A percentile compares a stretch with the other conserved stretches of the same genome.
Evolutionary conservation across 2,113 vertebrate genomes (phyloP).

Genomic region (Bagarius yarrelli): DNA sequence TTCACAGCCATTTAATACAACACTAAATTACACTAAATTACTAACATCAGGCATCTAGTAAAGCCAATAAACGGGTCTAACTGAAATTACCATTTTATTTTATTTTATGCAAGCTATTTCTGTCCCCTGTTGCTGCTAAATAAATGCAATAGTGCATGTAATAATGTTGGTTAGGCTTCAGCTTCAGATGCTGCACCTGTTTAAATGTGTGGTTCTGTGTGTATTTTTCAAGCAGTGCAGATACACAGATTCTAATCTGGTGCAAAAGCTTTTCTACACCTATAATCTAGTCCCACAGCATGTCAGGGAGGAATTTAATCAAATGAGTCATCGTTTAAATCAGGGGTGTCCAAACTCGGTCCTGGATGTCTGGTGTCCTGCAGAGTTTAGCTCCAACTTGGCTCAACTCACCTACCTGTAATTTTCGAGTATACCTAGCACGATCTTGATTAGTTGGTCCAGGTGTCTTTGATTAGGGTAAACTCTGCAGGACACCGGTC

Average conservation of each 20-base stretch:
- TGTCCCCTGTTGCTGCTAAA: neutral
- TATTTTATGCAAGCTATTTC: neutral
- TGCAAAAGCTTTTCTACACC: slow-evolving; percentile 4
- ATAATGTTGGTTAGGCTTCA: slow-evolving; percentile 1
- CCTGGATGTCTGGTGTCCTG: too few species aligned
- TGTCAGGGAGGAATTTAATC: neutral
- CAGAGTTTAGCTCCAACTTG: too few species aligned
- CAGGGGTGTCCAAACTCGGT: too few species aligned
- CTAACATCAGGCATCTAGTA: neutral
- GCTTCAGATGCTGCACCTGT: neutral
- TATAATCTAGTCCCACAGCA: neutral
- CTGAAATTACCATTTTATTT: neutral
- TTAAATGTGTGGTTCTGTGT: slow-evolving; percentile 2
- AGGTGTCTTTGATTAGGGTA: too few species aligned
- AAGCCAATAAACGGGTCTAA: neutral
- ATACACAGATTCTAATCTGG: slow-evolving; percentile 25
- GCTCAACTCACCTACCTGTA: too few species aligned
- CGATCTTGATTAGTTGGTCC: too few species aligned
- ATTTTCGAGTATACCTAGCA: too few species aligned
- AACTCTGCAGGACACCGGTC: too few species aligned
- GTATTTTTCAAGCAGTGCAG: slow-evolving; percentile 15
- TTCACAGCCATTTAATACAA: neutral
- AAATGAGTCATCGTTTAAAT: too few species aligned
- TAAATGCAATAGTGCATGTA: slow-evolving; percentile 3
- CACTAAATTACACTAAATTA: neutral